Evolutionary conservation across 1,140 invertebrate genomes (phyloP).

Genomic region (Cotesia glomerata): DNA sequence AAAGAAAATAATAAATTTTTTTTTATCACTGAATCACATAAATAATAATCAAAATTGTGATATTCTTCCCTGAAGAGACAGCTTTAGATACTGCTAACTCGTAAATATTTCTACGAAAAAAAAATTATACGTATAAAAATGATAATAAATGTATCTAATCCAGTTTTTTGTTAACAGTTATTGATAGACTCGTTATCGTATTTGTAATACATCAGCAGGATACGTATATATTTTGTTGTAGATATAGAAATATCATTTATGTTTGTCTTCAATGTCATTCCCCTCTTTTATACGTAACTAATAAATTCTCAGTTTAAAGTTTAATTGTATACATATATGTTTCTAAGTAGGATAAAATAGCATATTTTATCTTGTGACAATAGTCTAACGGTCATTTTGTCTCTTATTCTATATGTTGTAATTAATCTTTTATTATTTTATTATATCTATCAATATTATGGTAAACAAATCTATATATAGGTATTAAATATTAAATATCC

Average conservation of each 20-base stretch:
- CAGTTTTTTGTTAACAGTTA: background rate
- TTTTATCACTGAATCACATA: too few relatives aligned
- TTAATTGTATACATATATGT: background rate
- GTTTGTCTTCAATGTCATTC: conserved; percentile 17
- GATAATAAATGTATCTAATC: background rate
- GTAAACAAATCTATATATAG: too few relatives aligned
- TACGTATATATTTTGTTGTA: background rate
- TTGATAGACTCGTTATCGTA: conserved; percentile 6
- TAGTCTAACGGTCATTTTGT: too few relatives aligned
- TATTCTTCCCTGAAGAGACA: too few relatives aligned
- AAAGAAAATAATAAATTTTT: too few relatives aligned
- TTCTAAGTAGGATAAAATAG: background rate
- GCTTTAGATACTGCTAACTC: background rate
- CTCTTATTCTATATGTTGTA: too few relatives aligned
- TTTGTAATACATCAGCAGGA: background rate
- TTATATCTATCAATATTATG: too few relatives aligned
- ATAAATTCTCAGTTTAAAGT: background rate
- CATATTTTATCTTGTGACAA: background rate
- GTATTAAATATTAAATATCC: too few relatives aligned
- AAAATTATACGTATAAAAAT: background rate
- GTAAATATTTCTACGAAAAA: background rate
- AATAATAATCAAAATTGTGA: too few relatives aligned
- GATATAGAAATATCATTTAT: background rate
- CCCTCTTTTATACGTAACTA: background rate
- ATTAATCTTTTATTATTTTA: too few relatives aligned